These are phyloP conservation scores for Coelopa frigida DNA, from an alignment of 1,140 invertebrate species.

Conservation along the genomic window DNA sequence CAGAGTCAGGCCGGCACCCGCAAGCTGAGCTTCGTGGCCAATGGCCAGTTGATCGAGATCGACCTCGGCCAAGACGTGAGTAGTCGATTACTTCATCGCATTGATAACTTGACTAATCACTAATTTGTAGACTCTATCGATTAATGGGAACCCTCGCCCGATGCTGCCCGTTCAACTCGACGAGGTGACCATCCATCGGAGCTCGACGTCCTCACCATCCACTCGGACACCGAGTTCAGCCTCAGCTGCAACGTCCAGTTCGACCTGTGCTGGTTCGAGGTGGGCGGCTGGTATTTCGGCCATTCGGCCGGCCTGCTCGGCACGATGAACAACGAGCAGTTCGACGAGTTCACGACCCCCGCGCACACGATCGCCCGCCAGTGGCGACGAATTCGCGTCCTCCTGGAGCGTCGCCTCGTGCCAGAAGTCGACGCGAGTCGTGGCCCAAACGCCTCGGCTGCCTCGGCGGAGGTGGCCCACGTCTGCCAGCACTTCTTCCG, in stretches of 20 bases:
- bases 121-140: slow-evolving; percentile 26
- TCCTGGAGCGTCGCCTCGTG: slow-evolving; percentile 52
- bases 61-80: slow-evolving; percentile 35
- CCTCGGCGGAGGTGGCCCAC: slow-evolving; percentile 15
- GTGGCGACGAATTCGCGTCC: slow-evolving; percentile 47
- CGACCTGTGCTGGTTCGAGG: slow-evolving; percentile 58
- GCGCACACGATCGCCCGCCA: slow-evolving; percentile 48
- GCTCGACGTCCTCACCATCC: slow-evolving; percentile 52
- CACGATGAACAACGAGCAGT: slow-evolving; percentile 81
- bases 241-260: slow-evolving; percentile 60
- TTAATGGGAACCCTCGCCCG: slow-evolving; percentile 31
- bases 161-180: slow-evolving; percentile 49
- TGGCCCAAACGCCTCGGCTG: slow-evolving; percentile 21
- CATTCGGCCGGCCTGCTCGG: slow-evolving; percentile 81
- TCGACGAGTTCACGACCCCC: slow-evolving; percentile 67
- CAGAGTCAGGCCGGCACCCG: background rate
- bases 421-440: slow-evolving; percentile 21
- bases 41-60: slow-evolving; percentile 34
- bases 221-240: slow-evolving; percentile 50
- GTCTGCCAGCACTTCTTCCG: slow-evolving; percentile 69
- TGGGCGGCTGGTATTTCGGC: slow-evolving; percentile 77
- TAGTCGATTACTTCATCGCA: background rate
- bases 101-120: too few relatives aligned
- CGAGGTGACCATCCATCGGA: slow-evolving; percentile 53
- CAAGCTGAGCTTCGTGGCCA: slow-evolving; percentile 36